Conservation (phyloP, 1,140 invertebrate genomes). For the Oryzaephilus surinamensis region DNA sequence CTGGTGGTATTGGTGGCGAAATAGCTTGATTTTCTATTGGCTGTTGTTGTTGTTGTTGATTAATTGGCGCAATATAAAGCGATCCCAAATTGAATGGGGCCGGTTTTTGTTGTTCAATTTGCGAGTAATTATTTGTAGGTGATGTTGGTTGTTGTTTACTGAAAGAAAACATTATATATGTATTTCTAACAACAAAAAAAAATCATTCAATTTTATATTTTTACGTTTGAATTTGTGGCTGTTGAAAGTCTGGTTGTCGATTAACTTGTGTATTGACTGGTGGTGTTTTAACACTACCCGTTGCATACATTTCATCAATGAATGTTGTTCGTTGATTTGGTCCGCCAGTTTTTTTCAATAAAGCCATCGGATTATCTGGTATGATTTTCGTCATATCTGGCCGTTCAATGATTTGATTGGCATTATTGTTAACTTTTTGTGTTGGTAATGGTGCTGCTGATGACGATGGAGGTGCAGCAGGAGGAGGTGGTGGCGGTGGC, state of each 20-base stretch:
- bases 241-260: conserved; percentile 4
- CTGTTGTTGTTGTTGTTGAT: conserved; percentile 25
- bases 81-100: conserved; percentile 28
- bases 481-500: conserved; percentile 37
- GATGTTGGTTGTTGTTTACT: no score
- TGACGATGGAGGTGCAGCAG: conserved; percentile 46
- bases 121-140: conserved; percentile 33
- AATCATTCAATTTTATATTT: conserved; percentile 39
- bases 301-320: conserved; percentile 19
- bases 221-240: conserved; percentile 23
- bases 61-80: conserved; percentile 32
- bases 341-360: conserved; percentile 39
- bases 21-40: not conserved
- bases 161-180: no score
- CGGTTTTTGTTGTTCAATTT: conserved; percentile 10
- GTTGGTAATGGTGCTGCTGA: conserved; percentile 37
- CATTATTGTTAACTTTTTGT: conserved; percentile 35
- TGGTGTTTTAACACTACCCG: conserved; percentile 1
- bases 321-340: conserved; percentile 33
- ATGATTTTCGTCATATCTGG: conserved; percentile 54
- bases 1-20: conserved; percentile 34
- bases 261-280: conserved; percentile 2
- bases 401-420: conserved; percentile 38
- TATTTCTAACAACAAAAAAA: no score
- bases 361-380: conserved; percentile 52